Evolutionary conservation across 2,113 vertebrate species (phyloP).

Genomic region (Morphnarchus princeps): DNA sequence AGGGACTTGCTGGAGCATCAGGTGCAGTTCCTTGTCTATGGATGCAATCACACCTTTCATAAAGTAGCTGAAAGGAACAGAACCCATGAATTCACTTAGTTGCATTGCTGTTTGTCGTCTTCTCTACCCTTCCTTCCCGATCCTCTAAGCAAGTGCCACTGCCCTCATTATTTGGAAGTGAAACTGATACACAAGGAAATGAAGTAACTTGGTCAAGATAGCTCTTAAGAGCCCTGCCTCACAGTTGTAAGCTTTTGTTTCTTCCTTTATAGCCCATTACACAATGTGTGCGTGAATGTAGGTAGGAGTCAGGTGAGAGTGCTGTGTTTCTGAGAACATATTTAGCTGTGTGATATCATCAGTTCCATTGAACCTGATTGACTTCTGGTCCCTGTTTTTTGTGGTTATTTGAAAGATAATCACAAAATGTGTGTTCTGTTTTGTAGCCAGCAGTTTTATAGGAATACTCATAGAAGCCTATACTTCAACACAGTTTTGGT

Average conservation of each 20-base stretch:
- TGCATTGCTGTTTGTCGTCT: background rate
- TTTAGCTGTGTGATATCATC: background rate
- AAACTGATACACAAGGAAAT: background rate
- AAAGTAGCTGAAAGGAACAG: background rate
- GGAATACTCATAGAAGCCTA: background rate
- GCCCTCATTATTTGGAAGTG: background rate
- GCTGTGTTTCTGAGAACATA: background rate
- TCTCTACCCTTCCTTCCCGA: accelerated
- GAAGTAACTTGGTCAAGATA: background rate
- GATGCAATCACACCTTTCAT: background rate
- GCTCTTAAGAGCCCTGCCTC: background rate
- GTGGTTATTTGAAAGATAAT: background rate
- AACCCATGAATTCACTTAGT: background rate
- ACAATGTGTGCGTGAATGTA: background rate
- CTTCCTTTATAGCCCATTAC: background rate
- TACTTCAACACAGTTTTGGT: background rate
- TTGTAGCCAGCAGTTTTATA: background rate
- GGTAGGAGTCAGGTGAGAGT: background rate
- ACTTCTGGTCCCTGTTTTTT: background rate
- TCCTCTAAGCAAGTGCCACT: background rate
- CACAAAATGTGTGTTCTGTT: background rate
- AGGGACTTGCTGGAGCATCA: background rate
- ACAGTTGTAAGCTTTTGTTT: background rate
- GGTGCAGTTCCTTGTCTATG: background rate
- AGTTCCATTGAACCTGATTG: background rate